Evolutionary conservation across 2,888 invertebrate genomes (phyloP).

Genomic region (Tetragnatha montana): DNA sequence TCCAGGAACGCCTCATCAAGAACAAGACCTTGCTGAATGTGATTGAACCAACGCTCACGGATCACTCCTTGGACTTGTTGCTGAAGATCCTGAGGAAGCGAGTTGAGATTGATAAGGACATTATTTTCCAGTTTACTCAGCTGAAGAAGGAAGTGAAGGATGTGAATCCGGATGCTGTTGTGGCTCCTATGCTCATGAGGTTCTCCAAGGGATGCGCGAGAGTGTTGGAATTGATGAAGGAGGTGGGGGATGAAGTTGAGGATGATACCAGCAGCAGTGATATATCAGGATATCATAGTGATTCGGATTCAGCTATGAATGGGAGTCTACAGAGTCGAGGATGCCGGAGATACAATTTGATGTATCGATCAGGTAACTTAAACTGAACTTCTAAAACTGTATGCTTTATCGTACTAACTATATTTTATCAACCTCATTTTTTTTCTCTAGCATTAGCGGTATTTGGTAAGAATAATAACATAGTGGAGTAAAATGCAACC

Average conservation of each 20-base stretch:
- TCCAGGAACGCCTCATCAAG: slow-evolving; percentile 92
- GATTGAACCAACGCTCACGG: slow-evolving; percentile 84
- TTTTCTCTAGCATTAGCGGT: no score
- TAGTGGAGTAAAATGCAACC: no score
- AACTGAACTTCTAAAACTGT: no score
- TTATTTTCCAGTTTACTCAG: slow-evolving; percentile 82
- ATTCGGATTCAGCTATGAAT: slow-evolving; percentile 81
- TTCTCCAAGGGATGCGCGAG: slow-evolving; percentile 78
- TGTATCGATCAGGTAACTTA: slow-evolving; percentile 77
- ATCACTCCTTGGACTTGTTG: slow-evolving; percentile 87
- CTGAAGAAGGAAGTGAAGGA: slow-evolving; percentile 78
- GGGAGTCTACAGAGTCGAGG: slow-evolving; percentile 78
- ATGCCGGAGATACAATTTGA: slow-evolving; percentile 77
- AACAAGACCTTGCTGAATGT: slow-evolving; percentile 89
- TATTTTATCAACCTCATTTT: no score
- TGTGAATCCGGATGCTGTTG: slow-evolving; percentile 81
- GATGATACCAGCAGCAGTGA: slow-evolving; percentile 81
- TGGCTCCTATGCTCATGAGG: slow-evolving; percentile 79
- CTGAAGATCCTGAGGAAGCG: slow-evolving; percentile 83
- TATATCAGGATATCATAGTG: slow-evolving; percentile 86
- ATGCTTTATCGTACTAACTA: no score
- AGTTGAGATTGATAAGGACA: slow-evolving; percentile 93
- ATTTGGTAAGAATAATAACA: no score
- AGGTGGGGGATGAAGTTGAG: slow-evolving; percentile 76
- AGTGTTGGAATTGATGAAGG: slow-evolving; percentile 85